Evolutionary conservation across 2,888 invertebrate genomes (phyloP), one percentile per base, ranked within the genome.

Genomic region (Nycteola revayana): DNA sequence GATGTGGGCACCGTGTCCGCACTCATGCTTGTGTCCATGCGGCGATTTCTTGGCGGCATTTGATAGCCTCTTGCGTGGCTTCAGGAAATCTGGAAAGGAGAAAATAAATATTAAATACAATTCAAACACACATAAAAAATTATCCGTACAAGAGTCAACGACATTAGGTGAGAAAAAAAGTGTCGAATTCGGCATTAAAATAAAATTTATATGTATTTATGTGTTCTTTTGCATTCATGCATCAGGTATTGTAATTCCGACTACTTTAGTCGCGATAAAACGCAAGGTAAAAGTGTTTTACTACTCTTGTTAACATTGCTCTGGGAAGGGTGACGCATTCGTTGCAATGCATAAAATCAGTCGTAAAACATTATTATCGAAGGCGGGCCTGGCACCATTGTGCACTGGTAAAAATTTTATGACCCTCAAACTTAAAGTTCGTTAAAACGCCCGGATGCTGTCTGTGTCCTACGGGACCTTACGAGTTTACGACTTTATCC

Each of bases 1-100:
- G 56, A 86, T 75, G 66, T 85, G 85, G 31, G 81, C 79, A 9
- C 86, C 83, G 59, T 82, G 83, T 2, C 79, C 78, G 52, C 83
- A 83, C 67, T 86, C 86, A 57, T 80, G 82, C 64, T 86, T 84
- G 62, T 83, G 81, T 49, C 62, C 59, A 51, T 81, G 80, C 29
- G 85, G 86, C n/a, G 87, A 86, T 70, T 87, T 90, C 75, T 90
- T 84, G 50, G 83, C 84, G 49, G 58, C 74, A 66, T 71, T 82
- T 49, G 90, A 74, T 69, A 88, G 71, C 72, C 91, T 90, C 73
- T 93, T 93, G 74, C 92, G 91, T 38, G 91, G 90, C 71, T 91
- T 90, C 91, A 93, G 86, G 82, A 89, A 93, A 88, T 93, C 93
- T 93, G 92, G 20, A 92, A 88, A 40, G 67, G 31, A 52, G 52